phyloP scores from a whole-genome alignment of 2,888 invertebrate species.

The Thecocarcelia acutangulata region DNA sequence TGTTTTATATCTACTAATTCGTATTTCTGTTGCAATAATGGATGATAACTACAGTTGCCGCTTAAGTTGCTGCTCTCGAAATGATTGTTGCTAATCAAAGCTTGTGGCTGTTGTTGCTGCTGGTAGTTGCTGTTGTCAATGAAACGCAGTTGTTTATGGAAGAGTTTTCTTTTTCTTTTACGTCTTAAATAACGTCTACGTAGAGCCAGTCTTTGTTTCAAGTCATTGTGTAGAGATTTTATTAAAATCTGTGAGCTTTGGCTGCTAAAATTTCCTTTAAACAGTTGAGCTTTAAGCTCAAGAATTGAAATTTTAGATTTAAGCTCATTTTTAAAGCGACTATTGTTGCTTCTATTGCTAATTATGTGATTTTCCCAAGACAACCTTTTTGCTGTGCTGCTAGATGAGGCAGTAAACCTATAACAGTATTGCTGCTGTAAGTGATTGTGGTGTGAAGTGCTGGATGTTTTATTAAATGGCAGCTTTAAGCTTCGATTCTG shows the following conservation, averaged over 20 bases:
- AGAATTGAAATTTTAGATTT: neutral
- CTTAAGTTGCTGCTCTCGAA: constrained; percentile 41
- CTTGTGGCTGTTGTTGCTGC: constrained; percentile 45
- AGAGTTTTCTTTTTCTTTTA: constrained; percentile 67
- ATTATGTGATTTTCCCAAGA: constrained; percentile 47
- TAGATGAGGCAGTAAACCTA: neutral
- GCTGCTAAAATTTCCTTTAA: neutral
- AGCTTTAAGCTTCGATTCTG: constrained; percentile 55
- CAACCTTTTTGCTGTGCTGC: constrained; percentile 57
- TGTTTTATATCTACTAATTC: constrained; percentile 20
- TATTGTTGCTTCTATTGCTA: constrained; percentile 47
- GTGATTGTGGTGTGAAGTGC: constrained; percentile 56
- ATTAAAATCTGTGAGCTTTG: constrained; percentile 1
- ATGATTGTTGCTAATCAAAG: constrained; percentile 21
- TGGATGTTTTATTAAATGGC: constrained; percentile 24
- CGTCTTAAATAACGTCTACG: constrained; percentile 63
- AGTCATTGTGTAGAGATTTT: constrained; percentile 49
- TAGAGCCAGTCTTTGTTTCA: constrained; percentile 69
- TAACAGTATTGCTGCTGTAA: neutral
- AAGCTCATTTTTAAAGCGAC: neutral
- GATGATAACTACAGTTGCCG: constrained; percentile 4
- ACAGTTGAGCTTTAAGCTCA: neutral
- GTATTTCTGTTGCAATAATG: constrained; percentile 34
- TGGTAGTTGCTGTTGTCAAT: constrained; percentile 40
- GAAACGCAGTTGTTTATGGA: constrained; percentile 11